Evolutionary conservation across 2,797 vertebrate species (phyloP), one percentile per base, ranked within the genome.

Genomic region (Cetoscarus ocellatus): DNA sequence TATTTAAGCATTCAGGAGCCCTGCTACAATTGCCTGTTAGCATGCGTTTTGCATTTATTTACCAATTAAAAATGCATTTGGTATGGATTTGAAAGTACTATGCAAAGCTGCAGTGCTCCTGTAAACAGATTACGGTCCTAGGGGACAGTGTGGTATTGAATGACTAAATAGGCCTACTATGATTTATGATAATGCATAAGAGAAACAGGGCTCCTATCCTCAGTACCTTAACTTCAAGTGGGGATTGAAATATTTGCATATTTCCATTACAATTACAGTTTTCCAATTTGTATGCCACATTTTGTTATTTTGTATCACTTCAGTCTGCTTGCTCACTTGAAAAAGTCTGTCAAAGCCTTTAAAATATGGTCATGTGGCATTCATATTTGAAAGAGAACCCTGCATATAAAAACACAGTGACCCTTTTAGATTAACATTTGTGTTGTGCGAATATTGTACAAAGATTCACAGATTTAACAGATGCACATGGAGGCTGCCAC

Each of bases 171-270:
- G 92, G 84, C 90, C 88, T 88, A 90, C 92, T 91, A 93, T 94
- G 93, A 94, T 95, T 94, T 94, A 94, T 95, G 92, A 94, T 94
- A 94, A 94, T 93, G 86, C 86, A 92, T 86, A 89, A 90, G 79
- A 91, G 86, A 91, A 90, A 86, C 83, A 77, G 75, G 80, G 78
- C 74, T 80, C 83, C 80, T 78, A 89, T 75, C 79, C 80, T 78
- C 59, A 80, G 79, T 89, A 84, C 73, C 84, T 81, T 80, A 82
- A 86, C 85, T 82, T 86, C 85, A 87, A 86, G 70, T 80, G 76
- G 83, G 88, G 84, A 79, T 82, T 82, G 80, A 52, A 67, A 84
- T 76, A 85, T 83, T 85, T 82, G 85, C 77, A 87, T 87, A 76
- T 67, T 82, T 64, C 80, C 67, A 63, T 63, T 75, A 73, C 52